phyloP scores from a whole-genome alignment of 2,113 vertebrate species.

The Pitta sordida region DNA sequence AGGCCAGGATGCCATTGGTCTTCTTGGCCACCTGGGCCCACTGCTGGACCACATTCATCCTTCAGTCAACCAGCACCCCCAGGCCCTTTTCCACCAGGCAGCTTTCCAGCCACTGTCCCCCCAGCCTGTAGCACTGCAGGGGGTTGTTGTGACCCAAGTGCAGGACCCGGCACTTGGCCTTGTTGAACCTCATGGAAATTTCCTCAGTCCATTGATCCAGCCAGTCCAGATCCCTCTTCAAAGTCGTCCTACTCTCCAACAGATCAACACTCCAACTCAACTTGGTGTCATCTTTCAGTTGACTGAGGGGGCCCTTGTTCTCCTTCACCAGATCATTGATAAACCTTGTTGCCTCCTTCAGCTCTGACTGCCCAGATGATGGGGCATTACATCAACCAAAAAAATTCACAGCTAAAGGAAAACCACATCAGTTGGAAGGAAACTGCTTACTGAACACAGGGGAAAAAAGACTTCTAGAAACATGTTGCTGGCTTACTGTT shows the following conservation, averaged over 20 bases:
- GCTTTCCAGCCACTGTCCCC: background rate
- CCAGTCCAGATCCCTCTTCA: background rate
- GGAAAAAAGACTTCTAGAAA: background rate
- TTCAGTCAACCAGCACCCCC: background rate
- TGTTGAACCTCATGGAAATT: background rate
- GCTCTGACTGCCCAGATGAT: background rate
- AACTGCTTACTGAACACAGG: background rate
- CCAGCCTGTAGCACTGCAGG: background rate
- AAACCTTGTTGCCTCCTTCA: background rate
- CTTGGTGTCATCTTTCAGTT: background rate
- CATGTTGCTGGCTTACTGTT: background rate
- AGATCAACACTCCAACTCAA: background rate
- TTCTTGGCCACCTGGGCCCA: background rate
- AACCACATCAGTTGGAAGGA: background rate
- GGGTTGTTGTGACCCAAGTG: background rate
- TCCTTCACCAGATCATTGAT: background rate
- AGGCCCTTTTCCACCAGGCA: background rate
- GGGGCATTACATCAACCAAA: background rate
- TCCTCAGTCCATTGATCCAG: background rate
- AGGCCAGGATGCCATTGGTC: background rate
- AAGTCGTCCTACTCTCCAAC: background rate
- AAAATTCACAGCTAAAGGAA: background rate
- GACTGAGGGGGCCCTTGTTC: background rate
- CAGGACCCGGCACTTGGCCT: background rate
- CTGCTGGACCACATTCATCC: background rate